Base-by-base conservation (phyloP, 1,140 invertebrate genomes). In the Drosophila prosaltans region DNA sequence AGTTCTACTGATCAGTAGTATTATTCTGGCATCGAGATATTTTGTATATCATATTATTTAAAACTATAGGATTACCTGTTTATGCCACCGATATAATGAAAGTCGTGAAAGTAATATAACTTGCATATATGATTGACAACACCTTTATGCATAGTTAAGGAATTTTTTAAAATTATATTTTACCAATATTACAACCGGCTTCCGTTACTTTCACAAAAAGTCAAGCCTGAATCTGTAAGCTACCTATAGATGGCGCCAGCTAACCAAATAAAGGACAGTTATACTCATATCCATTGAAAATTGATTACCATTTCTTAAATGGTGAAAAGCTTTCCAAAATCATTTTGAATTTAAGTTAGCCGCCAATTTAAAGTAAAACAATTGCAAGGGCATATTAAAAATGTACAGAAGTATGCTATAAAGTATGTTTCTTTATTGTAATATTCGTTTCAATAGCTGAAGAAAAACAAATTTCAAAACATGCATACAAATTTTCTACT, bases 161-260 rank as follows among this genome's bases (percentile, higher is more conserved):
- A 30, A 30, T 30, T 30, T 30, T 30, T 30, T 30, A 5, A 63
- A 62, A 36, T n/a, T 63, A 45, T 8, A 48, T 65, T 64, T 59
- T 39, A 45, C 60, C 39, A 4, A 45, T 41, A 9, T 30, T 1
- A 39, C 54, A 72, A 59, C 57, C 64, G 32, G 32, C 69, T 72
- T 32, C 26, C 30, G 30, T 3, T 6, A 32, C 32, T 59, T 59
- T 24, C 4, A n/a, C 8, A 59, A 5, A 59, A 40, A 8, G 32
- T 24, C 16, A 21, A 39, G 7, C 1, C 30, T 9, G 24, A 1
- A 39, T 16, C n/a, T 36, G 16, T 59, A 85, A 85, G 82, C 82
- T 71, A 1, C 2, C 21, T n/a, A 69, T 65, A 85, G 82, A 73
- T 86, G 82, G 75, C 82, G 82, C 68, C 57, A 45, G 41, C 4